Evolutionary conservation across 2,113 vertebrate genomes (phyloP).

Genomic region (Gambusia affinis): DNA sequence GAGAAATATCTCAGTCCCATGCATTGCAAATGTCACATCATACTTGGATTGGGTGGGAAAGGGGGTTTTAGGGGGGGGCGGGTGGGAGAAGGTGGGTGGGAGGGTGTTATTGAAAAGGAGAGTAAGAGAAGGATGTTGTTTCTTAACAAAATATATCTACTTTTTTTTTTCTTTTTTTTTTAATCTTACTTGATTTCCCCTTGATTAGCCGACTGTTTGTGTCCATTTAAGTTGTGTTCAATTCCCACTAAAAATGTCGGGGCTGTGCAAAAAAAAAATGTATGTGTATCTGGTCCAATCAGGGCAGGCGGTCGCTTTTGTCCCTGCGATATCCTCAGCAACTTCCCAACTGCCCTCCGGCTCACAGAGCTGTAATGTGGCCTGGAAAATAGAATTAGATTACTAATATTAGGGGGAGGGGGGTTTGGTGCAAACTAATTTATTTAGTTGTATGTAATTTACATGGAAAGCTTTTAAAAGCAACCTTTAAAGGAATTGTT

Average conservation of each 20-base stretch:
- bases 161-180: constrained; percentile 29
- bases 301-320: constrained; percentile 92
- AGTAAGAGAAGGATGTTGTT: constrained; percentile 86
- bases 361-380: constrained; percentile 48
- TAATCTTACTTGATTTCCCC: constrained; percentile 20
- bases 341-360: constrained; percentile 43
- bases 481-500: too few species aligned
- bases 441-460: background rate
- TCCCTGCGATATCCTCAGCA: constrained; percentile 79
- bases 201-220: constrained; percentile 78
- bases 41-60: constrained; percentile 44
- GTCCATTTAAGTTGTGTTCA: constrained; percentile 85
- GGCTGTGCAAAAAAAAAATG: constrained; percentile 90
- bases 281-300: constrained; percentile 94
- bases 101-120: constrained; percentile 81
- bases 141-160: constrained; percentile 99
- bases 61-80: background rate
- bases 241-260: constrained; percentile 93
- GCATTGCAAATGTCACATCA: constrained; percentile 88
- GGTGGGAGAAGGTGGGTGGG: constrained; percentile 1
- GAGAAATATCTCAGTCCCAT: constrained; percentile 78
- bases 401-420: background rate
- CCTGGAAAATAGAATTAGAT: constrained; percentile 20
- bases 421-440: background rate
- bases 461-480: background rate